Conservation (phyloP, 2,888 invertebrate species). For the Coenonympha glycerion region DNA sequence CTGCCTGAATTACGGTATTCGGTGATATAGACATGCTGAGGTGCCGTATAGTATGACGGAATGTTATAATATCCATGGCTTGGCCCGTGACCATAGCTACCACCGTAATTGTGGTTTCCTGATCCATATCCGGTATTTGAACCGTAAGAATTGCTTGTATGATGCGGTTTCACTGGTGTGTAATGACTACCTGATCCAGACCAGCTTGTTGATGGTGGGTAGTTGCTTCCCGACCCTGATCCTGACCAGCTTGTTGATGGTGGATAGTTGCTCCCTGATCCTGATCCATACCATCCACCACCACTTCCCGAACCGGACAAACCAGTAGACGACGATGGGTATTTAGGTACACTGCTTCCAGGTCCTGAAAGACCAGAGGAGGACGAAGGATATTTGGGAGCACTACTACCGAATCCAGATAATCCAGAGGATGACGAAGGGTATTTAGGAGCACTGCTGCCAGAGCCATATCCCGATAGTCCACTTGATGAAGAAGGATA, state of each 20-base stretch:
- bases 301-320: conserved; percentile 19
- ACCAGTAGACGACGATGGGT: conserved; percentile 25
- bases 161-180: conserved; percentile 3
- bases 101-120: conserved; percentile 12
- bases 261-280: conserved; percentile 27
- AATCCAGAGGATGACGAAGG: conserved; percentile 21
- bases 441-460: conserved; percentile 14
- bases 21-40: conserved; percentile 57
- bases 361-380: conserved; percentile 22
- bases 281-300: conserved; percentile 17
- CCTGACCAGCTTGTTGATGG: conserved; percentile 32
- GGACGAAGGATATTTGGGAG: conserved; percentile 11
- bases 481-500: conserved; percentile 22
- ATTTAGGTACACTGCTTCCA: conserved; percentile 17
- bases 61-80: conserved; percentile 20
- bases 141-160: conserved; percentile 27
- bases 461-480: conserved; percentile 16
- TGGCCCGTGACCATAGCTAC: conserved; percentile 21
- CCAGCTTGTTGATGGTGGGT: conserved; percentile 12
- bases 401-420: conserved; percentile 16
- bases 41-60: conserved; percentile 46
- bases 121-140: conserved; percentile 27
- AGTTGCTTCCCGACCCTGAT: conserved; percentile 13
- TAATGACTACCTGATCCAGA: conserved; percentile 5
- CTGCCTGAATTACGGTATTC: conserved; percentile 61